A percentile compares a stretch with the other conserved stretches of the same genome.
These are phyloP conservation scores for Caranx ignobilis DNA, from an alignment of 2,113 vertebrate genomes.

Conservation along the genomic window DNA sequence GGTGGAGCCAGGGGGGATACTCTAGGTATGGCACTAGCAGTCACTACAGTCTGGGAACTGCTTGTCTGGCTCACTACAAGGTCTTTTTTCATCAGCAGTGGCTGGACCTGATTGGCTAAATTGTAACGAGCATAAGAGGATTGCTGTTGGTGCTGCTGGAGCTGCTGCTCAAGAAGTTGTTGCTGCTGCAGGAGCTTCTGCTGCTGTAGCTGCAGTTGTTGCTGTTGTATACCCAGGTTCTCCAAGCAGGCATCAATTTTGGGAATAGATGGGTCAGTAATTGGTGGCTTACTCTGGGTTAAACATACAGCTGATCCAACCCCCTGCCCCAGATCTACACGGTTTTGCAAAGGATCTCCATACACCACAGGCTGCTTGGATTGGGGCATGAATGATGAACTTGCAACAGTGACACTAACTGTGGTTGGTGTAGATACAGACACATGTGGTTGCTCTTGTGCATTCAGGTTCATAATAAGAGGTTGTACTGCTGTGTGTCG, in stretches of 20 bases:
- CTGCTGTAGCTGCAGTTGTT: slow-evolving; percentile 85
- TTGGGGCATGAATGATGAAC: slow-evolving; percentile 91
- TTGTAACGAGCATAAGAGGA: slow-evolving; percentile 92
- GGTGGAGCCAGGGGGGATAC: slow-evolving; percentile 85
- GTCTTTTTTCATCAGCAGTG: slow-evolving; percentile 90
- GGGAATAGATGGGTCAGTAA: slow-evolving; percentile 82
- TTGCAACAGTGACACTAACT: slow-evolving; percentile 90
- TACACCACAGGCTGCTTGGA: slow-evolving; percentile 92
- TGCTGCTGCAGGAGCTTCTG: slow-evolving; percentile 87
- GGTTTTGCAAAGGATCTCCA: slow-evolving; percentile 95
- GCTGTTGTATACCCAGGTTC: slow-evolving; percentile 86
- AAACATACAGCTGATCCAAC: slow-evolving; percentile 92
- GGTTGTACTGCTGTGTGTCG: slow-evolving; percentile 94
- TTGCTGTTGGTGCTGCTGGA: slow-evolving; percentile 87
- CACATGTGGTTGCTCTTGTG: slow-evolving; percentile 92
- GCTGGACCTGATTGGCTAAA: slow-evolving; percentile 89
- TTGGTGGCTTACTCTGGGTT: slow-evolving; percentile 88
- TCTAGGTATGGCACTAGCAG: slow-evolving; percentile 84
- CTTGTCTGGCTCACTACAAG: slow-evolving; percentile 88
- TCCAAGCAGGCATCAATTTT: slow-evolving; percentile 88
- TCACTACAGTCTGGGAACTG: slow-evolving; percentile 80
- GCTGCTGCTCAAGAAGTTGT: slow-evolving; percentile 86
- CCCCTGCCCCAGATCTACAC: slow-evolving; percentile 94
- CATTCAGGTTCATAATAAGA: slow-evolving; percentile 95
- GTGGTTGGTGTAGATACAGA: slow-evolving; percentile 90